Percentiles rank a stretch among this genome's conserved stretches.
Evolutionary conservation across 1,140 invertebrate species (phyloP).

Genomic region (Listronotus bonariensis): DNA sequence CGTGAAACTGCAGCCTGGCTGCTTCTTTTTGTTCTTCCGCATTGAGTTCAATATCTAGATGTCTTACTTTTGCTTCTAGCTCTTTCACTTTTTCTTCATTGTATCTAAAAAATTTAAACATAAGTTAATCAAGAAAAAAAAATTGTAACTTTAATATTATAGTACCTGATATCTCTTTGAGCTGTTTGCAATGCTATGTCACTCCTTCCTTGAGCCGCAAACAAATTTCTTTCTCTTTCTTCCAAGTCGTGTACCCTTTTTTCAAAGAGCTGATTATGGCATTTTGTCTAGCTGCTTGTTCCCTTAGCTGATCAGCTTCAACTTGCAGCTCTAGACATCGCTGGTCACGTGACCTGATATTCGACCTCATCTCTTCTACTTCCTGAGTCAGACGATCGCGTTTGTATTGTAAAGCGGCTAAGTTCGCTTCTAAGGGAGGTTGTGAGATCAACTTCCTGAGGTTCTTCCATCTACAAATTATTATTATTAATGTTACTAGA

Average conservation of each 20-base stretch:
- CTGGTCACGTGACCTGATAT: constrained; percentile 68
- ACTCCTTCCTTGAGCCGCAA: constrained; percentile 65
- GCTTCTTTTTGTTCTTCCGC: constrained; percentile 71
- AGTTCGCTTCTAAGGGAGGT: constrained; percentile 76
- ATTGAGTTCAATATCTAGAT: constrained; percentile 70
- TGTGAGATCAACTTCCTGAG: constrained; percentile 65
- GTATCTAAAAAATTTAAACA: constrained; percentile 55
- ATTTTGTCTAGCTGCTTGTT: constrained; percentile 79
- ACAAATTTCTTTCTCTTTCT: constrained; percentile 71
- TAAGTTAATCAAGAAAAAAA: too few relatives aligned
- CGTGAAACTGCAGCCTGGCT: constrained; percentile 67
- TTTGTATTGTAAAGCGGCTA: constrained; percentile 80
- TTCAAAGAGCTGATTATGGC: constrained; percentile 77
- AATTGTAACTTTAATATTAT: too few relatives aligned
- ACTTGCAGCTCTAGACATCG: constrained; percentile 67
- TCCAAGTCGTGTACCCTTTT: constrained; percentile 77
- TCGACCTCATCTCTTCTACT: constrained; percentile 70
- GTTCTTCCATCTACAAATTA: constrained; percentile 60
- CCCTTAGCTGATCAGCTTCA: constrained; percentile 73
- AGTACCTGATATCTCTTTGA: constrained; percentile 70
- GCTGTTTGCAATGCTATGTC: constrained; percentile 73
- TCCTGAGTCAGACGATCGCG: constrained; percentile 76
- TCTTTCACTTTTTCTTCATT: constrained; percentile 77
- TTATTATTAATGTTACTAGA: too few relatives aligned
- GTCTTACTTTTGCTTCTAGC: constrained; percentile 71